Conservation (phyloP, 2,113 vertebrate species). For the Pseudorhombus dupliciocellatus region DNA sequence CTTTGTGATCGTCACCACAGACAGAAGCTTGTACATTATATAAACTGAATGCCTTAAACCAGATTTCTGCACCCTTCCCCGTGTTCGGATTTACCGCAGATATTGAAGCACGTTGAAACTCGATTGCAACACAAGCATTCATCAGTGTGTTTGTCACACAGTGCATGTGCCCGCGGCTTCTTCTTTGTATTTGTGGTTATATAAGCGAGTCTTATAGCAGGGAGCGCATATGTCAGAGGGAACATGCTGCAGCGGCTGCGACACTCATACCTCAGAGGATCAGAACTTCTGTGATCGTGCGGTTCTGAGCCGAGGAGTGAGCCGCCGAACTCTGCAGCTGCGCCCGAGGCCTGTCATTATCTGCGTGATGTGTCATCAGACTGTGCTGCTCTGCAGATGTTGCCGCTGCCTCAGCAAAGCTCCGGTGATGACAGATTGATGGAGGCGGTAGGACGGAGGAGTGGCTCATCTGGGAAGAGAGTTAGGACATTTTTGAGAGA, state of each 20-base stretch:
- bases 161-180: too few relatives aligned
- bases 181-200: neutral
- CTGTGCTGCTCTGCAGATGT: slow-evolving; percentile 69
- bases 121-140: neutral
- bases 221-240: neutral
- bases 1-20: neutral
- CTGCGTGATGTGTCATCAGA: slow-evolving; percentile 72
- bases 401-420: slow-evolving; percentile 46
- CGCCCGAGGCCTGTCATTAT: slow-evolving; percentile 73
- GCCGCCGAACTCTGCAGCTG: slow-evolving; percentile 67
- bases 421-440: slow-evolving; percentile 50
- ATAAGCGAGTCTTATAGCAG: neutral
- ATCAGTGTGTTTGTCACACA: slow-evolving; percentile 2
- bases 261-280: slow-evolving; percentile 1
- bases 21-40: neutral
- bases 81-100: neutral
- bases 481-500: slow-evolving; percentile 38
- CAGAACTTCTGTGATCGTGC: neutral
- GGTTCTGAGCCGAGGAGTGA: slow-evolving; percentile 20
- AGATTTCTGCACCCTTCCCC: neutral
- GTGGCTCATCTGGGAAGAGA: slow-evolving; percentile 25
- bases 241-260: slow-evolving; percentile 13
- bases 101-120: slow-evolving; percentile 34
- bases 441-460: slow-evolving; percentile 38
- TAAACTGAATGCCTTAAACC: neutral